phyloP scores from a whole-genome alignment of 2,797 vertebrate species.

The Naso thynnoides region DNA sequence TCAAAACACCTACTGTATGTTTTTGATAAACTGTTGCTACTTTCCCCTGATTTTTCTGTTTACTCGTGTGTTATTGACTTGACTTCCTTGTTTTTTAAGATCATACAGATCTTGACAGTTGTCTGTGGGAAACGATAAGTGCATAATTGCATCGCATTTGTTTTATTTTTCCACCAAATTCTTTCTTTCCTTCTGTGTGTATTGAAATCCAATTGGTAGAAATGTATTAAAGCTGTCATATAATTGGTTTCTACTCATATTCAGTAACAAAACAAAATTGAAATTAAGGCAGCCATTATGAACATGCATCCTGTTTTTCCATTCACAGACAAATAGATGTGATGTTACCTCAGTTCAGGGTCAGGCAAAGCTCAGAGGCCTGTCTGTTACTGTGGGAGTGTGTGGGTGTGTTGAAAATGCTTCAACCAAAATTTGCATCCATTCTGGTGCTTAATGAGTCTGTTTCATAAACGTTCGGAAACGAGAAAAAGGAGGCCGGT shows the following conservation, averaged over 20 bases:
- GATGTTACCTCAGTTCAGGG: not conserved
- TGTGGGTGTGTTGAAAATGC: not conserved
- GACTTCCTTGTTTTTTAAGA: not conserved
- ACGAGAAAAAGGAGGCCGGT: not conserved
- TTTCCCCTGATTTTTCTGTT: constrained; percentile 17
- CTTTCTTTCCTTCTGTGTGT: not conserved
- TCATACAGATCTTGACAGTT: not conserved
- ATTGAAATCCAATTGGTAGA: too few species aligned
- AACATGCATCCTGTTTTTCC: not conserved
- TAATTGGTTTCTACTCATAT: too few species aligned
- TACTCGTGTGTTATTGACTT: not conserved
- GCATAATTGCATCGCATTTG: too few species aligned
- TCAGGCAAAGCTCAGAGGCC: not conserved
- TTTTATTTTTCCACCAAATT: not conserved
- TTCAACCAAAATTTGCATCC: not conserved
- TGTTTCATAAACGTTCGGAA: not conserved
- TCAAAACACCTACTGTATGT: constrained; percentile 63
- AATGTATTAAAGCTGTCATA: not conserved
- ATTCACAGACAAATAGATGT: not conserved
- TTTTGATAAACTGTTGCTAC: constrained; percentile 38
- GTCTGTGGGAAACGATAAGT: not conserved
- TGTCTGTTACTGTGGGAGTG: constrained; percentile 2
- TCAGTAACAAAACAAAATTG: too few species aligned
- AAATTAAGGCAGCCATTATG: not conserved
- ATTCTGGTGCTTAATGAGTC: not conserved